Conservation (phyloP, 2,797 vertebrate genomes). For the Cuculus canorus region DNA sequence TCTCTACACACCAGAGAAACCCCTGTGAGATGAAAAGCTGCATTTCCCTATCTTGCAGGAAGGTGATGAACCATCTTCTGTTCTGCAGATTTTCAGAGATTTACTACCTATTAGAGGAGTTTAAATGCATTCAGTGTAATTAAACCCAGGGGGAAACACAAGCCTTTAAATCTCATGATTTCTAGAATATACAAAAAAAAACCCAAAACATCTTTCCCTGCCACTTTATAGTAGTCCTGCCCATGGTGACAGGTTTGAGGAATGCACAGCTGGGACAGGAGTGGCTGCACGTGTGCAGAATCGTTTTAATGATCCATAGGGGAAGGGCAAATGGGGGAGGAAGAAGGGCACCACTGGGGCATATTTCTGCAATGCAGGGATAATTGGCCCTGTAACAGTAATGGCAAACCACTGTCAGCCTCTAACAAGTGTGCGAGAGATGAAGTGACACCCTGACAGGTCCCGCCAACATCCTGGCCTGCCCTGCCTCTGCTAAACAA, state of each 20-base stretch:
- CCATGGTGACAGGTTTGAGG: background rate
- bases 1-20: background rate
- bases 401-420: conserved; percentile 12
- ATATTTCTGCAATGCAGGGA: conserved; percentile 22
- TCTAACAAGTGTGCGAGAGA: background rate
- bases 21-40: background rate
- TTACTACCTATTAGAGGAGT: conserved; percentile 49
- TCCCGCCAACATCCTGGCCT: background rate
- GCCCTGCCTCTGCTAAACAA: background rate
- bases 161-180: conserved; percentile 37
- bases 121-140: conserved; percentile 55
- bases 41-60: background rate
- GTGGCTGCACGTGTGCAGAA: background rate
- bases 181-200: background rate
- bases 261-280: background rate
- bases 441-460: conserved; percentile 44
- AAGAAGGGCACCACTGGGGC: background rate
- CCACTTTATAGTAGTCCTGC: background rate
- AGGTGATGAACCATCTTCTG: conserved; percentile 14
- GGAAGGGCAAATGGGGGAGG: background rate
- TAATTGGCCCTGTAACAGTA: conserved; percentile 61
- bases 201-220: background rate
- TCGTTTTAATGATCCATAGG: background rate
- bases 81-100: conserved; percentile 51
- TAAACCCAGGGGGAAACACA: conserved; percentile 55